These are phyloP conservation scores for Carollia perspicillata DNA, from an alignment of 2,113 vertebrate genomes.

Conservation along the genomic window DNA sequence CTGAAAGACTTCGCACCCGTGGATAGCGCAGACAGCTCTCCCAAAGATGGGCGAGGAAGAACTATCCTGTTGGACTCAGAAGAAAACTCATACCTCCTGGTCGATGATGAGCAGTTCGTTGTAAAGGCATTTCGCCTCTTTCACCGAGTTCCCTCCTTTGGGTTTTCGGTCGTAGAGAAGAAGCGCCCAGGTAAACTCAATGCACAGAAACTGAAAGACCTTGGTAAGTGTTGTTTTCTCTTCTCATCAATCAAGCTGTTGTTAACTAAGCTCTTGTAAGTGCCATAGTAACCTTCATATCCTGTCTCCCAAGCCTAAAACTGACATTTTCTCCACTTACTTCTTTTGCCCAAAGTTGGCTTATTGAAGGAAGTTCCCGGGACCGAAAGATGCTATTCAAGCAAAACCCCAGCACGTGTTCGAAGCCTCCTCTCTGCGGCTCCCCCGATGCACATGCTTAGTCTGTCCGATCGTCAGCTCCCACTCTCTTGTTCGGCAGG, in stretches of 20 bases:
- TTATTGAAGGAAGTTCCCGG: background rate
- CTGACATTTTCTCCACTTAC: background rate
- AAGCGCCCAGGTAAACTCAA: constrained; percentile 88
- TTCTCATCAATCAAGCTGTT: background rate
- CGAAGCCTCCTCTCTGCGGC: background rate
- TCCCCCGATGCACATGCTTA: background rate
- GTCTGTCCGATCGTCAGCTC: background rate
- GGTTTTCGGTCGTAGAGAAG: constrained; percentile 90
- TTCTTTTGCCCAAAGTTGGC: constrained; percentile 22
- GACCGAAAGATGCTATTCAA: background rate
- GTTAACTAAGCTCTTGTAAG: background rate
- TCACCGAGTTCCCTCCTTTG: constrained; percentile 94
- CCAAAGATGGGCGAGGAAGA: constrained; percentile 79
- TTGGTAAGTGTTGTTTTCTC: constrained; percentile 81
- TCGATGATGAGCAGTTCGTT: constrained; percentile 86
- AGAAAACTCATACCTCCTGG: constrained; percentile 84
- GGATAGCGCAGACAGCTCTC: background rate
- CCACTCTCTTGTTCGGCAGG: background rate
- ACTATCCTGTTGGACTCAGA: constrained; percentile 79
- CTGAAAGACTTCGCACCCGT: constrained; percentile 69
- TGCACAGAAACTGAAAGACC: constrained; percentile 85
- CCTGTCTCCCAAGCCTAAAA: background rate
- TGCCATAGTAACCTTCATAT: background rate
- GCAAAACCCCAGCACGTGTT: background rate
- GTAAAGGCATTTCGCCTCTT: constrained; percentile 91